Evolutionary conservation across 2,113 vertebrate species (phyloP).

Genomic region (Climacteris rufus): DNA sequence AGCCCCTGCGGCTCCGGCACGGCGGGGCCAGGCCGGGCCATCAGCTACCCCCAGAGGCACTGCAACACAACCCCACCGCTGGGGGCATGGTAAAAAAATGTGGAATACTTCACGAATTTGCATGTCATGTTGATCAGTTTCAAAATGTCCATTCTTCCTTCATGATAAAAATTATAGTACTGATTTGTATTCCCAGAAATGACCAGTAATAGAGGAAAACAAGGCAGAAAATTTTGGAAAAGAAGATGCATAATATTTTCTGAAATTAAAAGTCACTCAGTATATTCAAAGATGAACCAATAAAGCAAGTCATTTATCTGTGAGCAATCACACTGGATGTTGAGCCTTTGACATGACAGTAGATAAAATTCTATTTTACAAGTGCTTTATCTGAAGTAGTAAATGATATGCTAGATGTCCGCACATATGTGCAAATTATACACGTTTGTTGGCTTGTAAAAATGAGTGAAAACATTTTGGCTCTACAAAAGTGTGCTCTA

Average conservation of each 20-base stretch:
- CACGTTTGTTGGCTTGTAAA: background rate
- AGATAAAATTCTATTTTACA: background rate
- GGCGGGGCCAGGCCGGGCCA: too few species aligned
- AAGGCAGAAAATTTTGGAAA: background rate
- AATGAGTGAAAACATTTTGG: background rate
- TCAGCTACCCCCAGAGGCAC: too few species aligned
- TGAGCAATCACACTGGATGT: background rate
- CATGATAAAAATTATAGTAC: background rate
- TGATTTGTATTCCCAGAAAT: background rate
- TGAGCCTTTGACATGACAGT: background rate
- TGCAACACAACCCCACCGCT: too few species aligned
- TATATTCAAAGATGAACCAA: background rate
- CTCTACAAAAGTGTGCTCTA: background rate
- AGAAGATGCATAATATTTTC: background rate
- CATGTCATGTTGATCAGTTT: fast-evolving
- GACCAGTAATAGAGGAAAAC: background rate
- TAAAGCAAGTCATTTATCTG: background rate
- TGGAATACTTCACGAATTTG: fast-evolving
- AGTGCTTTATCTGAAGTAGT: background rate
- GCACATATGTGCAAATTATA: background rate
- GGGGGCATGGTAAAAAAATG: background rate
- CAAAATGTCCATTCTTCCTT: background rate
- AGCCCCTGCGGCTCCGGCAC: too few species aligned
- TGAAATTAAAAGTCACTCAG: background rate
- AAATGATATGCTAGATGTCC: background rate